A percentile compares a stretch with the other conserved stretches of the same genome.
Evolutionary conservation across 2,888 invertebrate species (phyloP).

Genomic region (Bruchidius siliquastri): DNA sequence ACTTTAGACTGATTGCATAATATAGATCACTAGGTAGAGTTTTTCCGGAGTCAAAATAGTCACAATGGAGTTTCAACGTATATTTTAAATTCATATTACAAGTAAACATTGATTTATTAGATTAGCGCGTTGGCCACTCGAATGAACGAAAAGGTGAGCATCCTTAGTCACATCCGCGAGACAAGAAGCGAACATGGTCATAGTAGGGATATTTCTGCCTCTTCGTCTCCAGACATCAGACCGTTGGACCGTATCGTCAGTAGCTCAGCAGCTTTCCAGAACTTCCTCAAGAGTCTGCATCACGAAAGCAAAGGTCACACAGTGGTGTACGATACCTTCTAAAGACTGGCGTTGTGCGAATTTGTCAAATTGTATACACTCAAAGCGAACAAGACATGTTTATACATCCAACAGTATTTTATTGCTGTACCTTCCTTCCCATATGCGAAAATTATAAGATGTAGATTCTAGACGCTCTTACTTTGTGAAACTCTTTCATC

Average conservation of each 20-base stretch:
- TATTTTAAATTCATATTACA: no score
- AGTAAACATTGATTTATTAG: conserved; percentile 14
- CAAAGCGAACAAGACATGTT: background rate
- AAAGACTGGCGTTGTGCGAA: conserved; percentile 3
- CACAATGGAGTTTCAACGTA: no score
- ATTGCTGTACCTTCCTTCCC: background rate
- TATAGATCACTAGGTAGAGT: no score
- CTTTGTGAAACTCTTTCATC: no score
- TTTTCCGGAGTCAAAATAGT: no score
- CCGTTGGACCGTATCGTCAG: conserved; percentile 33
- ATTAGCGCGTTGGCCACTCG: conserved; percentile 25
- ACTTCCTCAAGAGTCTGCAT: conserved; percentile 30
- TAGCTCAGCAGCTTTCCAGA: conserved; percentile 37
- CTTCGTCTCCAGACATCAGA: conserved; percentile 19
- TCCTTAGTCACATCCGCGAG: conserved; percentile 23
- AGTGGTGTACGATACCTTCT: background rate
- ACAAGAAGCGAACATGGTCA: conserved; percentile 6
- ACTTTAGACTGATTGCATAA: no score
- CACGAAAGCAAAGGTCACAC: background rate
- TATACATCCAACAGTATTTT: background rate
- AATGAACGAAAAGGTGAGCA: conserved; percentile 27
- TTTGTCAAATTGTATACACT: background rate
- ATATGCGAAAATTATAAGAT: no score
- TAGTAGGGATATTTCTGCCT: conserved; percentile 19
- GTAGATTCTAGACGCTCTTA: no score